Base-by-base conservation (phyloP, 1,140 invertebrate species). In the Drosophila sechellia region DNA sequence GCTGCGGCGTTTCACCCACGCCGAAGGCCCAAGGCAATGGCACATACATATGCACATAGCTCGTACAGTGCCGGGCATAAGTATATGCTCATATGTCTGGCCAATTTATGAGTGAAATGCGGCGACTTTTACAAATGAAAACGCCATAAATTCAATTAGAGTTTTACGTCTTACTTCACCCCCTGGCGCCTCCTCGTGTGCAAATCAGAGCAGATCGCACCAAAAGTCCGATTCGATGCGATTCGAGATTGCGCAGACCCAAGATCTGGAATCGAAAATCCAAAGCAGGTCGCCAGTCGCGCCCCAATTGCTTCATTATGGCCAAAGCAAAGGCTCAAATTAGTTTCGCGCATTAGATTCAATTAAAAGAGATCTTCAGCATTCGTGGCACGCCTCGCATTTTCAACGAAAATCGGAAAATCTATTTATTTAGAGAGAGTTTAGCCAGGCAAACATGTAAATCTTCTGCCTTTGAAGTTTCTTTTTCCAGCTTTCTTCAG, bases 1-100 rank as follows among this genome's bases (percentile, higher is more conserved):
- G 83, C 83, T 86, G 83, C 83, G 87, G 79, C 70, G 66, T 80
- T 87, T 86, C 83, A 86, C 83, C 83, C 83, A 86, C 83, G 83
- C 83, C 83, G 52, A n/a, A 34, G 60, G 78, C 78, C 83, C 74
- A 76, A 65, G 77, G 79, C 78, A 64, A 69, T 49, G 68, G 57
- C 74, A 78, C 58, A 86, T 78, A 81, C 27, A 31, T 31, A 31
- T 22, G 3, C 75, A 81, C 27, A 31, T 31, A 3, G 79, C 79
- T 81, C 77, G 27, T 20, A 60, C 17, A 57, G 20, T 61, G 35
- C 22, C 35, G 17, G n/a, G 56, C 45, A 57, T 71, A 66, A 60
- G 73, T 57, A 53, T 43, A 63, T 61, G 77, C 76, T 79, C 77
- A 79, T 74, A 57, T 79, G 77, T 63, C 54, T 79, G 46, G n/a